These are phyloP conservation scores for Spizaetus ornatus DNA, from an alignment of 2,113 vertebrate genomes.

Conservation along the genomic window DNA sequence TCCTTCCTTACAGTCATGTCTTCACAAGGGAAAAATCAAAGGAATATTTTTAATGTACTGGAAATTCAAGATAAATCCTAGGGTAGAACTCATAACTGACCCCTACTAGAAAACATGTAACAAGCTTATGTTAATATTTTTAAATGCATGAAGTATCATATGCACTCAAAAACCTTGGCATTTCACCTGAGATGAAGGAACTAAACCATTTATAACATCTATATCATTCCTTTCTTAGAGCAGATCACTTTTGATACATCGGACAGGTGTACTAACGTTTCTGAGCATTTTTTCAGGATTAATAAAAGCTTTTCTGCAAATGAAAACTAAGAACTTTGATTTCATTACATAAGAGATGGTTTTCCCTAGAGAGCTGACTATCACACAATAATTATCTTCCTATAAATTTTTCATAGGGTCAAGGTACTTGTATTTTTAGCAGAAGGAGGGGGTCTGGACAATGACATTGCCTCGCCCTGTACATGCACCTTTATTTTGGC, in stretches of 20 bases:
- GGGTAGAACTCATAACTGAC: background rate
- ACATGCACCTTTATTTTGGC: background rate
- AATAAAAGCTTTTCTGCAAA: background rate
- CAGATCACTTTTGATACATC: background rate
- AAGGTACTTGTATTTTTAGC: background rate
- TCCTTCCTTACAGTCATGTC: background rate
- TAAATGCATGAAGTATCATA: background rate
- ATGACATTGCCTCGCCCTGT: accelerated
- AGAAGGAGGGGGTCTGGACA: background rate
- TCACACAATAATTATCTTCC: background rate
- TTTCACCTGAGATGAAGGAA: background rate
- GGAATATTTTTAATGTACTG: background rate
- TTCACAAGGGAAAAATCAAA: background rate
- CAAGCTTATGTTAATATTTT: background rate
- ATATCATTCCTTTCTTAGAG: background rate
- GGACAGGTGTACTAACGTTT: background rate
- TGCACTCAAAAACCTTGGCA: background rate
- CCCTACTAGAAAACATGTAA: background rate
- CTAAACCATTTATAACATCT: background rate
- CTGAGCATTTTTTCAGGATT: background rate
- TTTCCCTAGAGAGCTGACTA: background rate
- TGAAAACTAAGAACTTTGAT: background rate
- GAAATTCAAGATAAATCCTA: background rate
- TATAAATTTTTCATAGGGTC: background rate
- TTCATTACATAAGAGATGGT: background rate